Evolutionary conservation across 2,888 invertebrate species (phyloP), one percentile per base, ranked within the genome.

Genomic region (Brachyopa scutellaris): DNA sequence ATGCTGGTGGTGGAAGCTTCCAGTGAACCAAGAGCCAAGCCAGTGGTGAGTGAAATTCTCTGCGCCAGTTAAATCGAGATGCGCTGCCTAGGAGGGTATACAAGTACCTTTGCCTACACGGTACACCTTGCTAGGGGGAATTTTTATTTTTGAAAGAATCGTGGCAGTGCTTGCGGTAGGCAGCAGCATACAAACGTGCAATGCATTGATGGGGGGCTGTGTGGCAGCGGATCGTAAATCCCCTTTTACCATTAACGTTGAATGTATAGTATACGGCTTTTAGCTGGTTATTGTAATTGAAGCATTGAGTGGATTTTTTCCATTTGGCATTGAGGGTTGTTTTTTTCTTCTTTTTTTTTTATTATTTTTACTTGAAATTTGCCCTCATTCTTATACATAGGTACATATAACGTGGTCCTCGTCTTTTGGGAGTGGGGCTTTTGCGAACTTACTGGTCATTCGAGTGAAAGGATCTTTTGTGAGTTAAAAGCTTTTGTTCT

Each of bases 171-270:
- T 74, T 76, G 61, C 72, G 83, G 85, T 76, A 66, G 84, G 59
- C 51, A 76, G 82, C 57, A 78, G 82, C 77, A 59, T 67, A 73
- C 67, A 86, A 85, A 77, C 84, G 73, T 74, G 74, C 57, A 80
- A 80, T 80, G 67, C 74, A 74, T 57, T 69, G 69, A 64, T 45
- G 62, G 26, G 38, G 38, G 51, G 45, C 61, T 73, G 53, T 47
- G 69, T 26, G 6, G 62, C 57, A 51, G 69, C 33, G 62, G 42
- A 51, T 74, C 57, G 74, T 64, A 74, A 80, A 74, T 80, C 69
- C 74, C 42, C 62, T 64, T n/a, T 80, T 69, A 57, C 57, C 74
- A 74, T 80, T 74, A 74, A 61, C 51, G 69, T 9, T 64, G 67
- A 67, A 55, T 45, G 57, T 29, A 64, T 70, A 66, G 57, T 49